Conservation (phyloP, 2,113 vertebrate species). For the Phalacrocorax carbo region DNA sequence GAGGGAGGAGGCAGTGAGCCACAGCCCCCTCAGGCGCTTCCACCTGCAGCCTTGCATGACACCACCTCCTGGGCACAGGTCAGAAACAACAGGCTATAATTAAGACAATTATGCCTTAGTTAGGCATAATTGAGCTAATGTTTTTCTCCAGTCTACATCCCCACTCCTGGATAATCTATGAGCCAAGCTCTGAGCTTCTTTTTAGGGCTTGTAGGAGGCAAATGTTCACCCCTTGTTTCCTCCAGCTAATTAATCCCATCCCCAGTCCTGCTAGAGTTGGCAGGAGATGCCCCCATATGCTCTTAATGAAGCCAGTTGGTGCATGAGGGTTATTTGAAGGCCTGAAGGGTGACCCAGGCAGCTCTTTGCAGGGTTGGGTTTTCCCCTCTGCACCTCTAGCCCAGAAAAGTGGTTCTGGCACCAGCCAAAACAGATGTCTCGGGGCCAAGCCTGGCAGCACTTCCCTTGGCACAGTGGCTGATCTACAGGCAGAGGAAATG, state of each 20-base stretch:
- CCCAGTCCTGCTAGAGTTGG: not conserved
- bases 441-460: rapidly evolving
- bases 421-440: rapidly evolving
- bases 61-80: not conserved
- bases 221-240: not conserved
- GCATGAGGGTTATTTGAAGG: not conserved
- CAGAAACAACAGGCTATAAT: not conserved
- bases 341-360: not conserved
- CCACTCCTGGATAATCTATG: not conserved
- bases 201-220: not conserved
- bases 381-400: not conserved
- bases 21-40: not conserved
- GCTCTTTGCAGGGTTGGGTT: not conserved
- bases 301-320: not conserved
- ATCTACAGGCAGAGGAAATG: not conserved
- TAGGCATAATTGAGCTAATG: not conserved
- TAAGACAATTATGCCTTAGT: not conserved
- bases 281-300: not conserved
- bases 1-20: not conserved
- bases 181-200: not conserved
- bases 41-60: not conserved
- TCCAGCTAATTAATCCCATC: not conserved
- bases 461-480: not conserved
- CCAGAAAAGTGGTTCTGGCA: not conserved
- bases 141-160: not conserved